A percentile compares a stretch with the other conserved stretches of the same genome.
These are phyloP conservation scores for Drosophila tanythrix DNA, from an alignment of 2,888 invertebrate species.

Conservation along the genomic window DNA sequence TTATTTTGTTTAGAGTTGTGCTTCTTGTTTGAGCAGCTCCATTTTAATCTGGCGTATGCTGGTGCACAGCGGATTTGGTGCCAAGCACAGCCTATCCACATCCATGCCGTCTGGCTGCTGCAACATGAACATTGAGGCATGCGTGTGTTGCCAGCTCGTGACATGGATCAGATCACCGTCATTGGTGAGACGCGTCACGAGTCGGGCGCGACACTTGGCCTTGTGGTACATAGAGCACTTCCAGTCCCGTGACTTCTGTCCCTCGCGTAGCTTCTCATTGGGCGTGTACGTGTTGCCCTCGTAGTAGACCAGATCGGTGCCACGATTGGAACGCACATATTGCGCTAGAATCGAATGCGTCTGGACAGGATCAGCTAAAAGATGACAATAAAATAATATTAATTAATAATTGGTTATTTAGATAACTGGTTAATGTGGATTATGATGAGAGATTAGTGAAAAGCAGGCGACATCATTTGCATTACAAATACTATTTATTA, in stretches of 20 bases:
- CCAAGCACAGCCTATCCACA: slow-evolving; percentile 36
- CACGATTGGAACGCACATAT: slow-evolving; percentile 73
- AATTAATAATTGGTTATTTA: not conserved
- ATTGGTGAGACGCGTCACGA: slow-evolving; percentile 75
- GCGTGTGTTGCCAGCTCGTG: slow-evolving; percentile 77
- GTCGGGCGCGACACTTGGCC: slow-evolving; percentile 82
- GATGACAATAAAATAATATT: slow-evolving; percentile 7
- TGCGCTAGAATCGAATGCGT: slow-evolving; percentile 39
- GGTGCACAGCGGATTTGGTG: slow-evolving; percentile 57
- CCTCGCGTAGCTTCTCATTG: slow-evolving; percentile 82
- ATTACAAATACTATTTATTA: slow-evolving; percentile 50
- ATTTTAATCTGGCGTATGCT: slow-evolving; percentile 24
- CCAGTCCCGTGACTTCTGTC: slow-evolving; percentile 83
- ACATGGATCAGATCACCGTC: slow-evolving; percentile 75
- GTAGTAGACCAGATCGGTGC: slow-evolving; percentile 80
- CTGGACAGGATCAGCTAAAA: slow-evolving; percentile 18
- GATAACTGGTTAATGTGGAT: not conserved
- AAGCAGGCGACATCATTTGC: slow-evolving; percentile 50
- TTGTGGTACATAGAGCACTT: slow-evolving; percentile 85
- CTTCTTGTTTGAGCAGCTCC: slow-evolving; percentile 22
- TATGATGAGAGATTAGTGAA: slow-evolving; percentile 53
- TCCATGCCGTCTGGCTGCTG: slow-evolving; percentile 22
- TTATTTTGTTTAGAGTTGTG: not conserved
- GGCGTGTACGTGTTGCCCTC: slow-evolving; percentile 84
- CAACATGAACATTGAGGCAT: slow-evolving; percentile 74